Percentiles rank a stretch among this genome's conserved stretches.
Evolutionary conservation across 2,888 invertebrate genomes (phyloP).

Genomic region (Gryllus longicercus): DNA sequence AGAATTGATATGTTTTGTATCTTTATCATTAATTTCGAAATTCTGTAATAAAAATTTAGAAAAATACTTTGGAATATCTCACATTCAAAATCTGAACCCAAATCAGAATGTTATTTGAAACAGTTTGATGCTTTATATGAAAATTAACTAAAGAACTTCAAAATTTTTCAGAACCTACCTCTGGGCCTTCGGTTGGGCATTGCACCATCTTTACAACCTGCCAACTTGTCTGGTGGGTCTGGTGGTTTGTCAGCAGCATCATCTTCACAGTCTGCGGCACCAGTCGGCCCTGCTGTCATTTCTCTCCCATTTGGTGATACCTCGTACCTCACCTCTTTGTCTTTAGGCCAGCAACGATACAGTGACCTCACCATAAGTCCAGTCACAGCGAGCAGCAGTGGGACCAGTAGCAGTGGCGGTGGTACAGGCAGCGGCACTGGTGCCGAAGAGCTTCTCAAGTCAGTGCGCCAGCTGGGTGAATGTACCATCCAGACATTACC

Average conservation of each 20-base stretch:
- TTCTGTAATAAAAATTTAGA: too few relatives aligned
- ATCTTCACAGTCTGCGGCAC: neutral
- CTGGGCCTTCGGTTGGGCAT: neutral
- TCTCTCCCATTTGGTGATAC: constrained; percentile 31
- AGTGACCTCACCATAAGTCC: constrained; percentile 25
- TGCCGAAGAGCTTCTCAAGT: constrained; percentile 29
- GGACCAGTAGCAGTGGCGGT: neutral
- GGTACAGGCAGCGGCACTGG: neutral
- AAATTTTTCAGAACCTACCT: neutral
- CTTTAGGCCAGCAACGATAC: constrained; percentile 30
- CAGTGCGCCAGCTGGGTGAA: constrained; percentile 33
- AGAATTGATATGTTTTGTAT: too few relatives aligned
- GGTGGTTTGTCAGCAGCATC: neutral
- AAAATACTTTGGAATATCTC: too few relatives aligned
- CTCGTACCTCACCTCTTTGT: constrained; percentile 27
- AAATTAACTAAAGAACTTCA: too few relatives aligned
- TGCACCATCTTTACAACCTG: neutral
- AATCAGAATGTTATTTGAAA: too few relatives aligned
- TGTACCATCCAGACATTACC: constrained; percentile 32
- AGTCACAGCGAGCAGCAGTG: neutral
- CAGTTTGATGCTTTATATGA: too few relatives aligned
- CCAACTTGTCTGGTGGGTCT: neutral
- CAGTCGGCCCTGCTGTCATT: neutral
- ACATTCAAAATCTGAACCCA: too few relatives aligned
- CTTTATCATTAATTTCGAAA: too few relatives aligned